phyloP scores from a whole-genome alignment of 1,140 invertebrate species.

The Magallana ariakensis region DNA sequence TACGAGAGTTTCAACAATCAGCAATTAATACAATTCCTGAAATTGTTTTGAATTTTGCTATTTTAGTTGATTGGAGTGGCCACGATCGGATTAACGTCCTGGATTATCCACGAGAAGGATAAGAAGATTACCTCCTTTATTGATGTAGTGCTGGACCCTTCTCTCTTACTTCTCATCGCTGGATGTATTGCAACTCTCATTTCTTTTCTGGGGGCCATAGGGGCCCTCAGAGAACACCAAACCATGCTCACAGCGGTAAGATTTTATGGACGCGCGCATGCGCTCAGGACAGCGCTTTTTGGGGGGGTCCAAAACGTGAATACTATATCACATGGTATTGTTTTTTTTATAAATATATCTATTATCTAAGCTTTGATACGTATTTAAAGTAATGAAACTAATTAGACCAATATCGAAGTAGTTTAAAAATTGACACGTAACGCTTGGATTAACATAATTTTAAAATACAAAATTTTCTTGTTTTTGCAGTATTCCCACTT shows the following conservation, averaged over 20 bases:
- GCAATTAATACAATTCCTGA: too few species aligned
- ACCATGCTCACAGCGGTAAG: not conserved
- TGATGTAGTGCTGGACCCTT: slow-evolving; percentile 93
- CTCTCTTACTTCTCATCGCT: slow-evolving; percentile 90
- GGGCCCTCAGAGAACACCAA: slow-evolving; percentile 92
- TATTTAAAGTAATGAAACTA: too few species aligned
- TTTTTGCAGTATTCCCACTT: slow-evolving; percentile 91
- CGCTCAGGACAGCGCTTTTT: not conserved
- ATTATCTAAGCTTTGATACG: too few species aligned
- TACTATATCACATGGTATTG: too few species aligned
- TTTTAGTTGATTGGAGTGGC: slow-evolving; percentile 16
- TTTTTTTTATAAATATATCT: too few species aligned
- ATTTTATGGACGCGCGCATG: not conserved
- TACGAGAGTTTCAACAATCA: too few species aligned
- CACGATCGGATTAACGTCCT: slow-evolving; percentile 88
- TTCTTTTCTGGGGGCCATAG: slow-evolving; percentile 93
- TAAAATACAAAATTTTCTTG: slow-evolving; percentile 42
- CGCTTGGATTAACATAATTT: not conserved
- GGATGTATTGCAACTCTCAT: slow-evolving; percentile 92
- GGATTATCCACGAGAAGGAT: slow-evolving; percentile 94
- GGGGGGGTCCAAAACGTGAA: too few species aligned
- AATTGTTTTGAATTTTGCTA: not conserved
- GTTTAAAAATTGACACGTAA: too few species aligned
- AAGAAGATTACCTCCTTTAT: slow-evolving; percentile 92
- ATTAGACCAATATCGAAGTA: too few species aligned